These are phyloP conservation scores for Mormoops blainvillei DNA, from an alignment of 2,113 vertebrate genomes.

Conservation along the genomic window DNA sequence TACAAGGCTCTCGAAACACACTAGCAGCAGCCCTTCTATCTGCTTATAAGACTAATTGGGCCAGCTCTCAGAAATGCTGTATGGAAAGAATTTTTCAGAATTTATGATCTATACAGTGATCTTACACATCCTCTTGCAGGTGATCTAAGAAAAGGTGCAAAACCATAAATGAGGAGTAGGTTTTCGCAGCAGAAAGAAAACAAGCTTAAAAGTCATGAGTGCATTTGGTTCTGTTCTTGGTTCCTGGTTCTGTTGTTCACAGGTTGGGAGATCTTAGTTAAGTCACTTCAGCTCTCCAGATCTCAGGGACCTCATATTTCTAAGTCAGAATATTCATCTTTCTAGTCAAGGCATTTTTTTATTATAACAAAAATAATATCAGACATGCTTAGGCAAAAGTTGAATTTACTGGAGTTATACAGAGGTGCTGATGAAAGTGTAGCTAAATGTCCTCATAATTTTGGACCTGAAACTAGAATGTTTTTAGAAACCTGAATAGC, in stretches of 20 bases:
- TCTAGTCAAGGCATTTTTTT: neutral
- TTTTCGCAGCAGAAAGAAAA: neutral
- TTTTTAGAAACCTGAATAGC: neutral
- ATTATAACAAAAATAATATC: neutral
- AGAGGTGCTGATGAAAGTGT: neutral
- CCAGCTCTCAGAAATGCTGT: slow-evolving; percentile 16
- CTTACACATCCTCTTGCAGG: neutral
- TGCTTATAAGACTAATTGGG: slow-evolving; percentile 39
- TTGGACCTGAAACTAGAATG: neutral
- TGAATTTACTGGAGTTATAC: neutral
- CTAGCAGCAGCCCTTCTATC: neutral
- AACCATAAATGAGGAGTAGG: neutral
- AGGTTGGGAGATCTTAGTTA: neutral
- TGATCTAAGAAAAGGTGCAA: slow-evolving; percentile 23
- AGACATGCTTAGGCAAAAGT: neutral
- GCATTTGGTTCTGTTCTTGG: neutral
- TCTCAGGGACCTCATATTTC: neutral
- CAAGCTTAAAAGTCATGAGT: neutral
- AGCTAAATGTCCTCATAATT: neutral
- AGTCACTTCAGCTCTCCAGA: neutral
- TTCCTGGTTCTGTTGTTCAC: neutral
- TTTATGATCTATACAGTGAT: slow-evolving; percentile 18
- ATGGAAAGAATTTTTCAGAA: slow-evolving; percentile 3
- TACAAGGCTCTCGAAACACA: neutral
- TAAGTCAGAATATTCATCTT: neutral